These are phyloP conservation scores for Lissocephala sabroskyi DNA, from an alignment of 2,888 invertebrate species.

Conservation along the genomic window DNA sequence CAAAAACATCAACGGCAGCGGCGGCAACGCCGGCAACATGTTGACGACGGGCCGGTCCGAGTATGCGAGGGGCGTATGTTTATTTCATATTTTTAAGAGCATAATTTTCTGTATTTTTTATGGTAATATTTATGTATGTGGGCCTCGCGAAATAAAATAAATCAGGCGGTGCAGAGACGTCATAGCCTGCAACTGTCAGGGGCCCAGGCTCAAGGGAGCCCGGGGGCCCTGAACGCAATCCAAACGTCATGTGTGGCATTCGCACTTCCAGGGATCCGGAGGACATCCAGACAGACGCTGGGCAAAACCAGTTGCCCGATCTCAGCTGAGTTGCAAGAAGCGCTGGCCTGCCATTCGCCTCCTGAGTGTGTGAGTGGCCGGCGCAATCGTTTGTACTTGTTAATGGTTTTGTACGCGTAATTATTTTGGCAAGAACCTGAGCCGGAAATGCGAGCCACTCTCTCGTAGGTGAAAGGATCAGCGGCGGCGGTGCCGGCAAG, in stretches of 20 bases:
- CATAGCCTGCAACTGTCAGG: constrained; percentile 22
- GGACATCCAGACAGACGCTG: not conserved
- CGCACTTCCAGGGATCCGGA: constrained; percentile 15
- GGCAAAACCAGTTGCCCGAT: constrained; percentile 33
- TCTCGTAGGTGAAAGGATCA: constrained; percentile 52
- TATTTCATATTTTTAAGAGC: constrained; percentile 52
- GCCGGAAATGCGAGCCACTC: constrained; percentile 29
- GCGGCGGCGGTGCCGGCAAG: no score
- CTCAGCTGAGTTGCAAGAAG: no score
- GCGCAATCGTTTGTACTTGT: constrained; percentile 62
- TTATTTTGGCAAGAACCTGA: constrained; percentile 58
- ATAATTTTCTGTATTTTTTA: no score
- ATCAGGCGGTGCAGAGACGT: constrained; percentile 50
- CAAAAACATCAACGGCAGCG: not conserved
- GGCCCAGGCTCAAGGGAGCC: constrained; percentile 13
- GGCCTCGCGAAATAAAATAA: constrained; percentile 56
- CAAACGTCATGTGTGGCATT: constrained; percentile 60
- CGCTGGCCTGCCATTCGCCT: no score
- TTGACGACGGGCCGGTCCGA: not conserved
- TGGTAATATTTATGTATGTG: constrained; percentile 56
- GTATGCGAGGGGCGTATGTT: constrained; percentile 35
- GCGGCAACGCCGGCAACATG: constrained; percentile 1
- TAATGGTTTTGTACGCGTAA: constrained; percentile 63
- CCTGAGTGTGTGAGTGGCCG: constrained; percentile 25
- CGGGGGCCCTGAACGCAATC: constrained; percentile 21